Percentiles rank a stretch among this genome's conserved stretches.
Evolutionary conservation across 2,113 vertebrate genomes (phyloP).

Genomic region (Charina bottae): DNA sequence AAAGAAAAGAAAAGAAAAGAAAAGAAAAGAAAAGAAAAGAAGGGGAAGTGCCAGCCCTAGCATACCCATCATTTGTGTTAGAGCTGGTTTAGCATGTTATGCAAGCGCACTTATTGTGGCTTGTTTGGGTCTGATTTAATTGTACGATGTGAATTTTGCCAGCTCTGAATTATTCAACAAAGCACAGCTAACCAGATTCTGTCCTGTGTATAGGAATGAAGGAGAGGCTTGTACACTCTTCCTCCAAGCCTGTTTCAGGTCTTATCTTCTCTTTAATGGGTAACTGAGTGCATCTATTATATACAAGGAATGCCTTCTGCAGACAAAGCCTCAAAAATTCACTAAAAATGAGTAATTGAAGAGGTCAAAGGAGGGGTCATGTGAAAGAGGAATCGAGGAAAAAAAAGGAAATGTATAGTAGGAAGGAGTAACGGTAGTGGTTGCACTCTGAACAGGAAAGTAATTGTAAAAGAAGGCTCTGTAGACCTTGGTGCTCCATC

Average conservation of each 20-base stretch:
- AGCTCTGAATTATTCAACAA: neutral
- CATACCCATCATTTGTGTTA: neutral
- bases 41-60: neutral
- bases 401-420: neutral
- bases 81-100: neutral
- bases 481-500: neutral
- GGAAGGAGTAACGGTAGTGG: neutral
- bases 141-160: neutral
- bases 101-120: neutral
- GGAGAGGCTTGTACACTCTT: neutral
- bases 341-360: conserved; percentile 13
- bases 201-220: neutral
- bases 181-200: neutral
- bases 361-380: conserved; percentile 10
- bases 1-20: neutral
- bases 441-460: neutral
- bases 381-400: neutral
- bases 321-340: neutral
- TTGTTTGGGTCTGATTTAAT: neutral
- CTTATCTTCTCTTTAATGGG: neutral
- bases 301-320: neutral
- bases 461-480: neutral
- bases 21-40: neutral
- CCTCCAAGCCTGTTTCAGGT: neutral
- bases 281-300: neutral